A percentile compares a stretch with the other conserved stretches of the same genome.
These are phyloP conservation scores for Neodontobutis hainanensis DNA, from an alignment of 2,113 vertebrate species.

Conservation along the genomic window DNA sequence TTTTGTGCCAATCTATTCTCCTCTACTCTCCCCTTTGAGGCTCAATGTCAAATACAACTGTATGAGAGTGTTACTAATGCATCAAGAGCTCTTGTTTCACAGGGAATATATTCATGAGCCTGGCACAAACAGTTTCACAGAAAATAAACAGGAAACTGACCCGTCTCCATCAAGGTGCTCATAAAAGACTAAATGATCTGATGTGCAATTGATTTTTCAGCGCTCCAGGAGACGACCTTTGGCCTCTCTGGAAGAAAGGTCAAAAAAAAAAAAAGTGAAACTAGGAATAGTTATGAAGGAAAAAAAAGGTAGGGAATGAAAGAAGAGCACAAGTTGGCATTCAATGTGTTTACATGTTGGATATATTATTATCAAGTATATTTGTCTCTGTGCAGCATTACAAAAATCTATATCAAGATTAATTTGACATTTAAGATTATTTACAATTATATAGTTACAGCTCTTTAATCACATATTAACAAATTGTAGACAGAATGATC, in stretches of 20 bases:
- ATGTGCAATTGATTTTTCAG: conserved; percentile 42
- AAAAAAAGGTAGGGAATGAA: background rate
- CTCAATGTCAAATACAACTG: conserved; percentile 3
- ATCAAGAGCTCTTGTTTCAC: conserved; percentile 23
- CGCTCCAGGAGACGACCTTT: conserved; percentile 32
- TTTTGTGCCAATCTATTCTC: conserved; percentile 38
- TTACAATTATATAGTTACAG: too few species aligned
- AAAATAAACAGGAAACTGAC: background rate
- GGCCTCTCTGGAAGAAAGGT: conserved; percentile 13
- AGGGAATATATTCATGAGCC: conserved; percentile 8
- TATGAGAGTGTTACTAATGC: conserved; percentile 27
- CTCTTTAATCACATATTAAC: too few species aligned
- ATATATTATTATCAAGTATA: too few species aligned
- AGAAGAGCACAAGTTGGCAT: background rate
- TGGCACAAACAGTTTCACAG: background rate
- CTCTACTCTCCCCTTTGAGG: conserved; percentile 30
- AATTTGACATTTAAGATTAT: too few species aligned
- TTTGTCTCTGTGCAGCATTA: too few species aligned
- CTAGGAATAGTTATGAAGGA: conserved; percentile 2
- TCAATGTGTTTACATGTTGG: too few species aligned
- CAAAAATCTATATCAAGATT: too few species aligned
- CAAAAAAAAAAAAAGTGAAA: background rate
- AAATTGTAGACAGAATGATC: too few species aligned
- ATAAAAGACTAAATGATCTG: conserved; percentile 32
- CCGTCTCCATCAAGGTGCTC: background rate